Evolutionary conservation across 2,888 invertebrate species (phyloP).

Genomic region (Tridacna crocea): DNA sequence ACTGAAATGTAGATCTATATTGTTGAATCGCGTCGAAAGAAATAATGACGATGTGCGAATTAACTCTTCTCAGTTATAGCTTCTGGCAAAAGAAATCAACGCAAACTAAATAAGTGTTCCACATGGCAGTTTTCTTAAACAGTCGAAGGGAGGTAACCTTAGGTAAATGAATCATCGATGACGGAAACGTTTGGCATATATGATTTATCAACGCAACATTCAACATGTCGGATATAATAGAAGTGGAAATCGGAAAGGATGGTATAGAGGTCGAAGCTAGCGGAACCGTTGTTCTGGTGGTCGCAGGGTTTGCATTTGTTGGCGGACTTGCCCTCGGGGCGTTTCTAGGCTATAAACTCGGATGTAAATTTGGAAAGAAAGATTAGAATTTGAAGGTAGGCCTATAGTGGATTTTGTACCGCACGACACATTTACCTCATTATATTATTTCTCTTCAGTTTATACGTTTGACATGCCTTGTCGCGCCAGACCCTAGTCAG

Average conservation of each 20-base stretch:
- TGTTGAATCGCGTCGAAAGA: neutral
- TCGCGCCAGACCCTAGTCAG: too few relatives aligned
- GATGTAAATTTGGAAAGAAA: slow-evolving; percentile 28
- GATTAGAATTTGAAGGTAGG: slow-evolving; percentile 2
- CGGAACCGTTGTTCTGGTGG: slow-evolving; percentile 49
- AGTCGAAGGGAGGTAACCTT: too few relatives aligned
- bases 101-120: too few relatives aligned
- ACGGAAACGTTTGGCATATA: too few relatives aligned
- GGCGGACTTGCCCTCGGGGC: slow-evolving; percentile 56
- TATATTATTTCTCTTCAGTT: too few relatives aligned
- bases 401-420: too few relatives aligned
- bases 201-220: neutral
- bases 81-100: too few relatives aligned
- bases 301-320: slow-evolving; percentile 53
- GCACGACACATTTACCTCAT: too few relatives aligned
- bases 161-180: too few relatives aligned
- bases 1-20: neutral
- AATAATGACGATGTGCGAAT: neutral
- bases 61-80: neutral
- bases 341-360: slow-evolving; percentile 47
- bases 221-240: slow-evolving; percentile 55
- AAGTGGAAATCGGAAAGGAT: slow-evolving; percentile 58
- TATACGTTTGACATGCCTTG: too few relatives aligned
- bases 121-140: too few relatives aligned
- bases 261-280: slow-evolving; percentile 62